Percentiles rank a stretch among this genome's conserved stretches.
Evolutionary conservation across 2,113 vertebrate genomes (phyloP).

Genomic region (Vidua macroura): DNA sequence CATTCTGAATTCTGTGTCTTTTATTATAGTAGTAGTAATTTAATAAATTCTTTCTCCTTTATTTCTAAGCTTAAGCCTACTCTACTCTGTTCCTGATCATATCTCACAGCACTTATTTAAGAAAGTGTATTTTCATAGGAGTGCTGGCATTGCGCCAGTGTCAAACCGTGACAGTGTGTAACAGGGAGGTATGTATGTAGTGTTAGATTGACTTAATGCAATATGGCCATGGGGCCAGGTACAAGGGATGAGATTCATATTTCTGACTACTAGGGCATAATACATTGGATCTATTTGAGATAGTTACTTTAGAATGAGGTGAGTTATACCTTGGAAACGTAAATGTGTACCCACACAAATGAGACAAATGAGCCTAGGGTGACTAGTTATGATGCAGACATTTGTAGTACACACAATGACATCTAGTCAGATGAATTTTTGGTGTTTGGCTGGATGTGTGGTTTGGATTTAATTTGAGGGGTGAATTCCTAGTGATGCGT

Average conservation of each 20-base stretch:
- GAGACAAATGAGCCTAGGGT: neutral
- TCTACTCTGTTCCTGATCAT: no score
- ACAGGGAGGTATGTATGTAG: neutral
- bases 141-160: no score
- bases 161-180: neutral
- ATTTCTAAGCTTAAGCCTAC: no score
- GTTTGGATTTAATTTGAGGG: neutral
- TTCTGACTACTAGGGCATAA: neutral
- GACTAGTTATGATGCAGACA: neutral
- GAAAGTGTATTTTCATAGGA: no score
- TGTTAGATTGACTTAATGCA: neutral
- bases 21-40: no score
- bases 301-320: neutral
- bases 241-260: neutral
- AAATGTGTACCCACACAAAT: no score
- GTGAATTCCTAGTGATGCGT: neutral
- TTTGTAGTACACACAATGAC: neutral
- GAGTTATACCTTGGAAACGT: neutral
- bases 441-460: neutral
- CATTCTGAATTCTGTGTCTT: no score
- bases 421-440: neutral
- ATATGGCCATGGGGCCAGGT: neutral
- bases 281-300: neutral
- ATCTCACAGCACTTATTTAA: no score
- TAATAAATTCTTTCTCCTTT: no score